Evolutionary conservation across 2,888 invertebrate species (phyloP).

Genomic region (Stenodema calcarata): DNA sequence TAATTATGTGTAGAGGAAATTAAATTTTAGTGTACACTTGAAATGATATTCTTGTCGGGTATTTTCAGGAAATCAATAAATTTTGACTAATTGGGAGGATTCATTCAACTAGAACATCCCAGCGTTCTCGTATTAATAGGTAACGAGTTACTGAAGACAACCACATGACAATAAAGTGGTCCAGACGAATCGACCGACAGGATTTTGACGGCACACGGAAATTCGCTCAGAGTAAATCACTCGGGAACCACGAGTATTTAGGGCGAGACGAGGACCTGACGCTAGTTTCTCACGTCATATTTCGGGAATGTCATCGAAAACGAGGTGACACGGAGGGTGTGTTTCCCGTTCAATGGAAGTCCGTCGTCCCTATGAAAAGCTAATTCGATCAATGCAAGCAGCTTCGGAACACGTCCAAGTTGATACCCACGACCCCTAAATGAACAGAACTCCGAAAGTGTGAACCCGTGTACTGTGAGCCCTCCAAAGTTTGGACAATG

Average conservation of each 20-base stretch:
- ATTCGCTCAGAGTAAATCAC: not conserved
- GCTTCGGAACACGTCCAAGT: not conserved
- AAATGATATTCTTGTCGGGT: too few species aligned
- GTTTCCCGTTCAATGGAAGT: not conserved
- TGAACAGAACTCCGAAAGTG: conserved; percentile 4
- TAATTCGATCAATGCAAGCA: not conserved
- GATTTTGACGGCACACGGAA: not conserved
- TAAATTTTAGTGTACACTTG: too few species aligned
- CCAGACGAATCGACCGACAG: not conserved
- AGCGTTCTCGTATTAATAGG: too few species aligned
- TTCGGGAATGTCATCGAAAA: not conserved
- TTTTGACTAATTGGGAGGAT: too few species aligned
- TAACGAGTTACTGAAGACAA: too few species aligned
- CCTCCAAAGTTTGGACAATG: not conserved
- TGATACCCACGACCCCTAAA: not conserved
- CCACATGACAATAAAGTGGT: too few species aligned
- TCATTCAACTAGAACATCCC: too few species aligned
- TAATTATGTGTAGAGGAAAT: too few species aligned
- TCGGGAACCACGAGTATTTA: not conserved
- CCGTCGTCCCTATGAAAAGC: not conserved
- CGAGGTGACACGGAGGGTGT: not conserved
- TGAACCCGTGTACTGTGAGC: conserved; percentile 2
- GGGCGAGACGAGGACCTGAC: not conserved
- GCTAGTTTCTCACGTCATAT: not conserved
- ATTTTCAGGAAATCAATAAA: too few species aligned